A percentile compares a stretch with the other conserved stretches of the same genome.
phyloP scores from a whole-genome alignment of 2,888 invertebrate species.

The Scotopteryx bipunctaria region DNA sequence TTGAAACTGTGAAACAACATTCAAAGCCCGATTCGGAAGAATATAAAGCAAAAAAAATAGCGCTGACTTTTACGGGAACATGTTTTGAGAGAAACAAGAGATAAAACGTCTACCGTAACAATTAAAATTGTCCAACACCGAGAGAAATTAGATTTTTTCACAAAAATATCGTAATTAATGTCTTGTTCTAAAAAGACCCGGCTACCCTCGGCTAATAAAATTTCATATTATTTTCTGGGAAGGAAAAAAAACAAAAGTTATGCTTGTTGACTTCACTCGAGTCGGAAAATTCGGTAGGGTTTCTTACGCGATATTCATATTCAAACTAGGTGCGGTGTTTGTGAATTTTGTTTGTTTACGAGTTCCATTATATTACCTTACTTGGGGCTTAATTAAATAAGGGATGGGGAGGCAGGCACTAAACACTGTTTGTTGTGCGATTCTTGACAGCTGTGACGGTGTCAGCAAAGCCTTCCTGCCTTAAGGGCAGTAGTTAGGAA shows the following conservation, averaged over 20 bases:
- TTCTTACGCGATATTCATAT: slow-evolving; percentile 41
- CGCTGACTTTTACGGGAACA: slow-evolving; percentile 8
- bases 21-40: no score
- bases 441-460: slow-evolving; percentile 52
- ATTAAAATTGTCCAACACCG: slow-evolving; percentile 31
- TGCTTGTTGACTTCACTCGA: slow-evolving; percentile 18
- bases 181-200: slow-evolving; percentile 20
- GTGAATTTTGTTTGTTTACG: slow-evolving; percentile 52
- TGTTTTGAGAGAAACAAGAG: slow-evolving; percentile 27
- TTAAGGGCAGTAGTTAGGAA: no score
- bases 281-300: slow-evolving; percentile 16
- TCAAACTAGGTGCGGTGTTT: slow-evolving; percentile 39
- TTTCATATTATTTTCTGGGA: slow-evolving; percentile 32
- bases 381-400: slow-evolving; percentile 59
- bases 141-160: slow-evolving; percentile 28
- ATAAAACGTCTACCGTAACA: slow-evolving; percentile 25
- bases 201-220: slow-evolving; percentile 34
- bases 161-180: slow-evolving; percentile 30
- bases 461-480: slow-evolving; percentile 29
- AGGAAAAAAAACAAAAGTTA: slow-evolving; percentile 32
- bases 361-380: slow-evolving; percentile 51
- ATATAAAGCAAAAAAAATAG: no score
- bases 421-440: slow-evolving; percentile 47
- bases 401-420: slow-evolving; percentile 43
- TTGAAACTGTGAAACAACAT: no score